Evolutionary conservation across 2,797 vertebrate genomes (phyloP), one percentile per base, ranked within the genome.

Genomic region (Neosalanx taihuensis): DNA sequence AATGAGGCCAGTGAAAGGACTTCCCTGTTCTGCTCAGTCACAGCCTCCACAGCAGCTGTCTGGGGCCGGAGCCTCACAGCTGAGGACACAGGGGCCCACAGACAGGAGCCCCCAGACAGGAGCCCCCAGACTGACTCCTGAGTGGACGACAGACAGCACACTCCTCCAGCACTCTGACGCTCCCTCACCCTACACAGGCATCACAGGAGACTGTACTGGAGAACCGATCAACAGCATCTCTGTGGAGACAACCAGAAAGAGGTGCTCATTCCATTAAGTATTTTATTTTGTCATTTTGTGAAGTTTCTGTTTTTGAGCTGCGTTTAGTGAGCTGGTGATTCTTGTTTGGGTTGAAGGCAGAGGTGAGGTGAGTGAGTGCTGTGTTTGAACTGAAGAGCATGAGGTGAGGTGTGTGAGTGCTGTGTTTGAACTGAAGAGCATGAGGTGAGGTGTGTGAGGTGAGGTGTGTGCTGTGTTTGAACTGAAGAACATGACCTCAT

Each of bases 401-500:
- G 23, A 26, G 23, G 23, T 26, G 23, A 26, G 23, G 35, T 64
- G 49, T 18, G 26, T 67, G 18, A 23, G 23, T 79, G 78, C 5
- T 49, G 62, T n/a, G 23, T 26, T 26, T 26, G 23, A 26, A 26
- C 23, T 26, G 23, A 26, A 26, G 23, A 26, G 1, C 23, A 26
- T 26, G 23, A 26, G 23, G 23, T 26, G 23, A 26, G 23, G 35
- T 64, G 49, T 1, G 23, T 26, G 23, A 26, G 23, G 35, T 64
- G 49, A 15, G 23, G 26, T 67, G 18, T 15, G 72, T 74, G 71
- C 23, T 64, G 29, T 73, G 76, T 83, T 76, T 85, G 3, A 72
- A 81, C 70, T 72, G 74, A 77, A 85, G 88, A 81, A 84, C 78
- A 89, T 90, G 85, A 91, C 84, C 84, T 91, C 89, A 90, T 82